Evolutionary conservation across 2,888 invertebrate genomes (phyloP).

Genomic region (Hetaerina titia): DNA sequence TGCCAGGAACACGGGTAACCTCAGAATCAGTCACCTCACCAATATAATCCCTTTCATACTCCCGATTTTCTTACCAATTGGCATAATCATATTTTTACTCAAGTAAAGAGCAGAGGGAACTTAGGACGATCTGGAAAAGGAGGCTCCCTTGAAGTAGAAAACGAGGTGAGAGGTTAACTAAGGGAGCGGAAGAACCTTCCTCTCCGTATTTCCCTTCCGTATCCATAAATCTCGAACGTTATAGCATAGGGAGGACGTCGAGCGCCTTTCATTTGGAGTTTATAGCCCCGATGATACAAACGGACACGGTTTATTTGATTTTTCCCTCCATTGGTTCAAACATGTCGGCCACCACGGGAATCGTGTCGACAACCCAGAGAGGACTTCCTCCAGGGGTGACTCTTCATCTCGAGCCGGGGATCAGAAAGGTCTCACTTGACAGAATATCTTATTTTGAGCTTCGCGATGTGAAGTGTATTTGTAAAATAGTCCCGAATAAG

Average conservation of each 20-base stretch:
- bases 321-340: conserved; percentile 4
- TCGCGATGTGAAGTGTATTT: too few species aligned
- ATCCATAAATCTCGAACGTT: background rate
- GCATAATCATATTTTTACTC: too few species aligned
- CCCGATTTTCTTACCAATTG: too few species aligned
- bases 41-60: too few species aligned
- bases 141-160: background rate
- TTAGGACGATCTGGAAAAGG: too few species aligned
- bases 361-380: background rate
- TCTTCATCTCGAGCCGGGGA: background rate
- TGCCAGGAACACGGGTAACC: too few species aligned
- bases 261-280: background rate
- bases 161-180: background rate
- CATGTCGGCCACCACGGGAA: background rate
- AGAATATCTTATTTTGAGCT: too few species aligned
- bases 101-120: too few species aligned
- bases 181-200: background rate
- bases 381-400: background rate
- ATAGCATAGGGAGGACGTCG: background rate
- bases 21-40: too few species aligned
- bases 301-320: conserved; percentile 5
- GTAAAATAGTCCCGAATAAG: too few species aligned
- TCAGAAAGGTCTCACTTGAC: background rate
- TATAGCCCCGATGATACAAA: background rate
- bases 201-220: conserved; percentile 7